Conservation (phyloP, 2,113 vertebrate species). For the Pogona vitticeps region DNA sequence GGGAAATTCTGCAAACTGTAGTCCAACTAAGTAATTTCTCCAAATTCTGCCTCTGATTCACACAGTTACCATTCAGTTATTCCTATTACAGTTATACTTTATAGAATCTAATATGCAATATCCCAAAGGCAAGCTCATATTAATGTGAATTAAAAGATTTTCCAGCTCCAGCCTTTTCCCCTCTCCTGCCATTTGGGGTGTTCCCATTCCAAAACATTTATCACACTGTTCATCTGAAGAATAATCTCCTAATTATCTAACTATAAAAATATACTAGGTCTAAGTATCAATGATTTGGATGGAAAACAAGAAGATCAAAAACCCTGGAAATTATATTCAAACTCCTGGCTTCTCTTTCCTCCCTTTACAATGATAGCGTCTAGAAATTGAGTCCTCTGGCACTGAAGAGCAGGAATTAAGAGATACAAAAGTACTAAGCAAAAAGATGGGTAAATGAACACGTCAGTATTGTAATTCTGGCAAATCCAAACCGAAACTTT, state of each 20-base stretch:
- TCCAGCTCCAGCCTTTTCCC: not conserved
- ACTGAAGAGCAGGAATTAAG: not conserved
- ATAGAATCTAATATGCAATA: not conserved
- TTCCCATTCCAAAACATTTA: not conserved
- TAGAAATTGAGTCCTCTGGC: not conserved
- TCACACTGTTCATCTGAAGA: not conserved
- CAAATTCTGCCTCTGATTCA: not conserved
- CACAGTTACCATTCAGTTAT: not conserved
- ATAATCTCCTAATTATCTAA: not conserved
- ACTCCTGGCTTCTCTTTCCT: not conserved
- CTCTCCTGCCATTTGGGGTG: not conserved
- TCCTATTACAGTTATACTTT: not conserved
- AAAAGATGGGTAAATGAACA: not conserved
- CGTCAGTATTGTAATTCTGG: not conserved
- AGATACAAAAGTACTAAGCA: not conserved
- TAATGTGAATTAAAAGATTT: not conserved
- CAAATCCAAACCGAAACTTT: not conserved
- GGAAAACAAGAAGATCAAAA: not conserved
- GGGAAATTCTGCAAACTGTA: too few species aligned
- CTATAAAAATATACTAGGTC: not conserved
- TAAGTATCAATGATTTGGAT: not conserved
- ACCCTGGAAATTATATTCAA: not conserved
- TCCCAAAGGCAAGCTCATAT: not conserved
- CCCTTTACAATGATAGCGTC: not conserved
- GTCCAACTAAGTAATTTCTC: too few species aligned